Conservation (phyloP, 1,140 invertebrate species). For the Antheraea mylitta region DNA sequence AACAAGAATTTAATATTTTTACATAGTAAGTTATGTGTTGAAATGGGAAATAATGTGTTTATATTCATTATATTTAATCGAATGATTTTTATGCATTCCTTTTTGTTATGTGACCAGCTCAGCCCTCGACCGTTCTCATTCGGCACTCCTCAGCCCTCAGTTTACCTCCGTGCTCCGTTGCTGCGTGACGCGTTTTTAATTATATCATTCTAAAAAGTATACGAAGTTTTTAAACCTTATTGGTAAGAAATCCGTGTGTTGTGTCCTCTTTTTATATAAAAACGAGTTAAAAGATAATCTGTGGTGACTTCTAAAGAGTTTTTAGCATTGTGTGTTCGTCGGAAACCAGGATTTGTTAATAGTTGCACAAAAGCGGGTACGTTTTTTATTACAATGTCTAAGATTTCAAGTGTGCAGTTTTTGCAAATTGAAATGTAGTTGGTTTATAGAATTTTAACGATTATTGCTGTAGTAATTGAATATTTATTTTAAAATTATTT, state of each 20-base stretch:
- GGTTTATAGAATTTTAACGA: too few relatives aligned
- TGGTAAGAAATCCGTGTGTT: neutral
- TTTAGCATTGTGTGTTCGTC: neutral
- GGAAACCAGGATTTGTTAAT: neutral
- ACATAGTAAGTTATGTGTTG: too few relatives aligned
- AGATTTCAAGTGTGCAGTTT: too few relatives aligned
- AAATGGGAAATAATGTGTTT: too few relatives aligned
- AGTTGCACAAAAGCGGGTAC: neutral
- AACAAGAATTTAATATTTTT: too few relatives aligned
- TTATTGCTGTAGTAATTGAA: too few relatives aligned
- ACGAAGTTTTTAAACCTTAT: neutral
- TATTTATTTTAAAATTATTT: too few relatives aligned
- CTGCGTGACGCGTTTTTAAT: slow-evolving; percentile 44
- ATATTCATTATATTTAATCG: neutral
- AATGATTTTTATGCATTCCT: neutral
- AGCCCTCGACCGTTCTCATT: neutral
- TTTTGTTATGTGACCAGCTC: neutral
- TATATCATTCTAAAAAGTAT: neutral
- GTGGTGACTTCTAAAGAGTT: neutral
- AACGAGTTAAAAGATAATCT: neutral
- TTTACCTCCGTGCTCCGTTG: slow-evolving; percentile 46
- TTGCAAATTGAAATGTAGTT: too few relatives aligned
- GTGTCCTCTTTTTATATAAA: neutral
- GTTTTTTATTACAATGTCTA: neutral
- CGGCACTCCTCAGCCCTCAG: slow-evolving; percentile 26